These are phyloP conservation scores for Oenanthe oenanthe DNA, from an alignment of 2,113 vertebrate species.

Conservation along the genomic window DNA sequence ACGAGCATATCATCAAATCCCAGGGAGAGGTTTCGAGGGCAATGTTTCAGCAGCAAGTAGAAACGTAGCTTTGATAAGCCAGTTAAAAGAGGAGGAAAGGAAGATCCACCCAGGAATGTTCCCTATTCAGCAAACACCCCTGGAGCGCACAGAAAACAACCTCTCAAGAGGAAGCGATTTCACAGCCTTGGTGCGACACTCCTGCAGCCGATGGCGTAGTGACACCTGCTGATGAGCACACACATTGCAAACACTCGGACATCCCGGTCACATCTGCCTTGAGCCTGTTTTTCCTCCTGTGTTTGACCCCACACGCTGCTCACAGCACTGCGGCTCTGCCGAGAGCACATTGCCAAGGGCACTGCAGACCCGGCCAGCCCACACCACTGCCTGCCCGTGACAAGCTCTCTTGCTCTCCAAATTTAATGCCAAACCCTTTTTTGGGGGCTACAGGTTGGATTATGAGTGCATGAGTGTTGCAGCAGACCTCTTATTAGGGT, in stretches of 20 bases:
- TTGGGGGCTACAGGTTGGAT: not conserved
- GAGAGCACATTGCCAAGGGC: accelerated
- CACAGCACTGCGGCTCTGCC: accelerated
- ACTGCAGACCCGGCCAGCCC: not conserved
- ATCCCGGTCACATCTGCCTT: not conserved
- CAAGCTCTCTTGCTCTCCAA: not conserved
- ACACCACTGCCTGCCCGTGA: accelerated
- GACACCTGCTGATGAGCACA: constrained; percentile 22
- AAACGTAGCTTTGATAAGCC: not conserved
- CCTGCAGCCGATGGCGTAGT: not conserved
- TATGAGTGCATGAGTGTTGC: not conserved
- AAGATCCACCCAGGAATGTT: not conserved
- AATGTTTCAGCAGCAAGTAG: not conserved
- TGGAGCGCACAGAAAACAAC: not conserved
- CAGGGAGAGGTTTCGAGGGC: not conserved
- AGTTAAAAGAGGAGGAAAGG: not conserved
- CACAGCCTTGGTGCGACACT: not conserved
- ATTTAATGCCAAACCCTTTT: not conserved
- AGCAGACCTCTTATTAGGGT: no score
- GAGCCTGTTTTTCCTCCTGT: accelerated
- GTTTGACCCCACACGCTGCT: not conserved
- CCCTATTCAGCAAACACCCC: not conserved
- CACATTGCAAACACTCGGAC: not conserved
- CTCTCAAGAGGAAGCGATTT: not conserved
- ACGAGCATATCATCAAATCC: not conserved